phyloP scores from a whole-genome alignment of 1,140 invertebrate species.

The Drosophila sulfurigaster region DNA sequence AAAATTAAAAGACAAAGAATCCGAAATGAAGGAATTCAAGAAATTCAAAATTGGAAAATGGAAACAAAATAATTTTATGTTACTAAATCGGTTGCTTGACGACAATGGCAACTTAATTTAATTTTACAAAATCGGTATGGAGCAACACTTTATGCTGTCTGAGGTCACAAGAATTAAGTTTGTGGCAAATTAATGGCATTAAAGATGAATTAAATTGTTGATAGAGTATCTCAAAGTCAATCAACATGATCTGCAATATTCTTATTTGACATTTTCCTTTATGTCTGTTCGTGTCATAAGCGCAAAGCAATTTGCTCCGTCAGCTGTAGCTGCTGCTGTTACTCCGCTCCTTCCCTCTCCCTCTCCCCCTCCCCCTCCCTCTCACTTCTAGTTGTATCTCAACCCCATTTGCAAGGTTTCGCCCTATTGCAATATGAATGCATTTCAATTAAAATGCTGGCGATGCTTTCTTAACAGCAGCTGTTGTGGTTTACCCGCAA shows the following conservation, averaged over 20 bases:
- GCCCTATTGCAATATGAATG: constrained; percentile 72
- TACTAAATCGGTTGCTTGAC: no score
- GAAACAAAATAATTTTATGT: no score
- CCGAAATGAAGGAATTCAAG: no score
- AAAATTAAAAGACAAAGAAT: no score
- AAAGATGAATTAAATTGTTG: no score
- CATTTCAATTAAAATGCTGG: constrained; percentile 69
- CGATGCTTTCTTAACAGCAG: constrained; percentile 65
- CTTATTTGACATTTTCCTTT: constrained; percentile 47
- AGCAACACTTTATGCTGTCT: no score
- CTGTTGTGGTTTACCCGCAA: constrained; percentile 50
- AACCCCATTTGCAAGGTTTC: constrained; percentile 3
- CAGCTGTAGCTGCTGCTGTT: constrained; percentile 54
- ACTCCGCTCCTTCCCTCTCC: neutral
- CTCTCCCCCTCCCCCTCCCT: no score
- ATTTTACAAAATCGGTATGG: no score
- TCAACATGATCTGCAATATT: constrained; percentile 5
- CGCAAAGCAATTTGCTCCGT: constrained; percentile 71
- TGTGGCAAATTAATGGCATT: neutral
- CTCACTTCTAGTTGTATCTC: constrained; percentile 6
- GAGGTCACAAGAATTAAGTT: neutral
- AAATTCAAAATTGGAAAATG: no score
- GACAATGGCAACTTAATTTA: no score
- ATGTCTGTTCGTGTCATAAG: constrained; percentile 66
- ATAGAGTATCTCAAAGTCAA: constrained; percentile 6